Base-by-base conservation (phyloP, 2,113 vertebrate genomes). In the Marmota flaviventris region DNA sequence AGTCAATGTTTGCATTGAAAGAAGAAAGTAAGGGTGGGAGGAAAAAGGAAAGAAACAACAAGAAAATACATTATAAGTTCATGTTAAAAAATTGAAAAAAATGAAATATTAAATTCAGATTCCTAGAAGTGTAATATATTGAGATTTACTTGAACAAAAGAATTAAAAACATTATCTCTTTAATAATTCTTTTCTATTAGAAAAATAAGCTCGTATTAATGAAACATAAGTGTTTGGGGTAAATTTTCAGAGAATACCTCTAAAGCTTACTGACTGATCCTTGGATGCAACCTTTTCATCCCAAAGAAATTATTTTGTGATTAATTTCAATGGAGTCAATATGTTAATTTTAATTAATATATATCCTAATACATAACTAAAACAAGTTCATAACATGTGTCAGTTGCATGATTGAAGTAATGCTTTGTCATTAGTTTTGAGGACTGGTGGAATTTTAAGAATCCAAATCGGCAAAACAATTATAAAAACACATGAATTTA, bases 131-230 rank as follows among this genome's bases (percentile, higher is more conserved):
- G 86, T 82, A 61, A 53, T 63, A 82, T 29, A 34, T 42, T 76
- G 51, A 82, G 27, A 34, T 93, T 58, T 88, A 86, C 34, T 84
- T 92, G 75, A 58, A 51, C 1, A 81, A 58, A 90, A 79, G 2
- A 69, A 91, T 69, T 29, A 67, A 84, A 76, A 37, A 5, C 20
- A 7, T 51, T 27, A 65, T 29, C 16, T 88, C 24, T 81, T 63
- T 73, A 45, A 37, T 72, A 53, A 63, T 58, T 56, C 1, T 82
- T 94, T 94, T 78, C 17, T 3, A 58, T 51, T 45, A 85, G 42
- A 18, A 72, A 93, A 94, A 83, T 92, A 39, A 82, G 0, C 22
- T 96, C 9, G 34, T 48, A 88, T 93, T 61, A 95, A 88, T 20
- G 61, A 83, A 14, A 0, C 5, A 77, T 0, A 76, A n/a, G 20